Conservation (phyloP, 1,140 invertebrate genomes). For the Aphelenchoides fujianensis region DNA sequence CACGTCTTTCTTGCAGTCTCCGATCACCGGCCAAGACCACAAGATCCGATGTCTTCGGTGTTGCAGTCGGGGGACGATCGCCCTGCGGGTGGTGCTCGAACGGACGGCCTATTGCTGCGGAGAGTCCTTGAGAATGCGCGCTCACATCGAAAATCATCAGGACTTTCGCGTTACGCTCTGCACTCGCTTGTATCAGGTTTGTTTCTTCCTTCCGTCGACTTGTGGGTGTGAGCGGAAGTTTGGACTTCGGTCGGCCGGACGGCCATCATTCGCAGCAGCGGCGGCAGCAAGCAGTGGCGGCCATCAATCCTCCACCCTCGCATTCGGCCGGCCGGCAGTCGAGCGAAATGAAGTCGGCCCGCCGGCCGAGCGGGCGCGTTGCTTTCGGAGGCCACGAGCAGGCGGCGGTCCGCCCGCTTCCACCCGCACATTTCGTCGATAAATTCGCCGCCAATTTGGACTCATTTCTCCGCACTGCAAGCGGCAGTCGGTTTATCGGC, state of each 20-base stretch:
- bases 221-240: too few relatives aligned
- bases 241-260: too few relatives aligned
- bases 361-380: too few relatives aligned
- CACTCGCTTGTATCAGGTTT: slow-evolving; percentile 72
- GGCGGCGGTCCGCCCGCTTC: not conserved
- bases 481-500: not conserved
- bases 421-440: not conserved
- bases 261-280: not conserved
- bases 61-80: slow-evolving; percentile 73
- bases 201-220: too few relatives aligned
- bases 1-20: slow-evolving; percentile 68
- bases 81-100: slow-evolving; percentile 72
- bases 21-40: slow-evolving; percentile 72
- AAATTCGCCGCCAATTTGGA: not conserved
- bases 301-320: slow-evolving; percentile 14
- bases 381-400: too few relatives aligned
- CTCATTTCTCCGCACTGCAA: not conserved
- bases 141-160: slow-evolving; percentile 76
- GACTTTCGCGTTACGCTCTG: slow-evolving; percentile 72
- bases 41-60: slow-evolving; percentile 75
- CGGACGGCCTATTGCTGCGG: slow-evolving; percentile 77
- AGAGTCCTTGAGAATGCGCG: slow-evolving; percentile 74
- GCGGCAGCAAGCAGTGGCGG: not conserved
- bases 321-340: too few relatives aligned
- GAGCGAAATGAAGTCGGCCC: too few relatives aligned